Evolutionary conservation across 2,797 vertebrate genomes (phyloP).

Genomic region (Myotis planiceps): DNA sequence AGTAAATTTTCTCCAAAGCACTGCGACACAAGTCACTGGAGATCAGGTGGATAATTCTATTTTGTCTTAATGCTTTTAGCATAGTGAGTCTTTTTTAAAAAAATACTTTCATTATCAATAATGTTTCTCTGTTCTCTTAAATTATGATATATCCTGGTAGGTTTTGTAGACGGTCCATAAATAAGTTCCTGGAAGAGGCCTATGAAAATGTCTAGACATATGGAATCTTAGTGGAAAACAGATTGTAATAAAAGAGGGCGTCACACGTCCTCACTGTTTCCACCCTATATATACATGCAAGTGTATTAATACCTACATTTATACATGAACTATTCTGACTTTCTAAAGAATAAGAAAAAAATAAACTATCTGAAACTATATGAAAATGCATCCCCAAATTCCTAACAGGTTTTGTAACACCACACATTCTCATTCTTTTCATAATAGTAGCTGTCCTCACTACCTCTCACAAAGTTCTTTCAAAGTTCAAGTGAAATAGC

Average conservation of each 20-base stretch:
- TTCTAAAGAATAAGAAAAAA: background rate
- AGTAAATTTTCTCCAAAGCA: background rate
- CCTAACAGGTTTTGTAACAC: background rate
- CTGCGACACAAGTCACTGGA: background rate
- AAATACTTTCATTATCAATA: background rate
- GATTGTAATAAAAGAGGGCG: background rate
- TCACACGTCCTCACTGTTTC: background rate
- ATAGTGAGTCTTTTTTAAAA: background rate
- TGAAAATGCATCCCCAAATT: background rate
- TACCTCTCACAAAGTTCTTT: background rate
- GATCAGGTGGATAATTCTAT: background rate
- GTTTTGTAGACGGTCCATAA: background rate
- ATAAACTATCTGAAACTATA: background rate
- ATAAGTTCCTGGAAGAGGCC: background rate
- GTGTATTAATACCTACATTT: background rate
- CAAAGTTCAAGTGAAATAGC: background rate
- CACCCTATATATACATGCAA: background rate
- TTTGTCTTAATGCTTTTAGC: background rate
- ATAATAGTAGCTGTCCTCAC: background rate
- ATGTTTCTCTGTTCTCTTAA: background rate
- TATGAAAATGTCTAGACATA: background rate
- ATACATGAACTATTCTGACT: background rate
- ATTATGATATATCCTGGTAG: background rate
- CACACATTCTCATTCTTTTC: background rate
- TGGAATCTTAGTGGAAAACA: background rate